Conservation (phyloP, 1,140 invertebrate species). For the Ips nitidus region DNA sequence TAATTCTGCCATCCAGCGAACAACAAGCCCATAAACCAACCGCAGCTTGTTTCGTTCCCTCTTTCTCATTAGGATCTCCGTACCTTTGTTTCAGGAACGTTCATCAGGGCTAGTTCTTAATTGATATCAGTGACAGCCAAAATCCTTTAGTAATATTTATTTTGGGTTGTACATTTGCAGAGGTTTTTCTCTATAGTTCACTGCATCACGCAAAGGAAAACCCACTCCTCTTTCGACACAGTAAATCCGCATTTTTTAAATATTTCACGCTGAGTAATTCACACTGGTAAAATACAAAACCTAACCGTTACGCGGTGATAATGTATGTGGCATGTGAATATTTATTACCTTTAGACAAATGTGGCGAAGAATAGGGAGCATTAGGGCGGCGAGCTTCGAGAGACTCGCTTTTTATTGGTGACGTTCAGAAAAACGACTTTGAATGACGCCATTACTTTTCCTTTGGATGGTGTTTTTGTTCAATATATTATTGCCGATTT, state of each 20-base stretch:
- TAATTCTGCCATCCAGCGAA: slow-evolving; percentile 33
- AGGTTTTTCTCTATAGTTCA: too few relatives aligned
- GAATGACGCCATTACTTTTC: too few relatives aligned
- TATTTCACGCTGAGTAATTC: slow-evolving; percentile 35
- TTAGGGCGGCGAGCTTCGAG: too few relatives aligned
- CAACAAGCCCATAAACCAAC: slow-evolving; percentile 35
- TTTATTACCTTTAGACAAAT: slow-evolving; percentile 29
- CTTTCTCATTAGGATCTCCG: background rate
- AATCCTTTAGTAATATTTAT: too few relatives aligned
- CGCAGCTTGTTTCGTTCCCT: slow-evolving; percentile 5
- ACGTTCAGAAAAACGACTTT: too few relatives aligned
- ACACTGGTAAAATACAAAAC: slow-evolving; percentile 27
- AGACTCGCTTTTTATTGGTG: too few relatives aligned
- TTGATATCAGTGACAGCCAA: background rate
- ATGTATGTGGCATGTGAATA: slow-evolving; percentile 37
- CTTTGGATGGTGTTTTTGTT: too few relatives aligned
- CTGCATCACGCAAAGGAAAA: too few relatives aligned
- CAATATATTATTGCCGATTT: too few relatives aligned
- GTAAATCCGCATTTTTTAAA: slow-evolving; percentile 27
- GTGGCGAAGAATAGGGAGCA: slow-evolving; percentile 11
- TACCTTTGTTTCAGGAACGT: background rate
- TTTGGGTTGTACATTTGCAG: too few relatives aligned
- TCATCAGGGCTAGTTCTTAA: background rate
- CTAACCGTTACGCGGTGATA: slow-evolving; percentile 14
- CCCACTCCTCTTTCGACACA: slow-evolving; percentile 11